Evolutionary conservation across 2,113 vertebrate species (phyloP), one percentile per base, ranked within the genome.

Genomic region (Neopipo cinnamomea): DNA sequence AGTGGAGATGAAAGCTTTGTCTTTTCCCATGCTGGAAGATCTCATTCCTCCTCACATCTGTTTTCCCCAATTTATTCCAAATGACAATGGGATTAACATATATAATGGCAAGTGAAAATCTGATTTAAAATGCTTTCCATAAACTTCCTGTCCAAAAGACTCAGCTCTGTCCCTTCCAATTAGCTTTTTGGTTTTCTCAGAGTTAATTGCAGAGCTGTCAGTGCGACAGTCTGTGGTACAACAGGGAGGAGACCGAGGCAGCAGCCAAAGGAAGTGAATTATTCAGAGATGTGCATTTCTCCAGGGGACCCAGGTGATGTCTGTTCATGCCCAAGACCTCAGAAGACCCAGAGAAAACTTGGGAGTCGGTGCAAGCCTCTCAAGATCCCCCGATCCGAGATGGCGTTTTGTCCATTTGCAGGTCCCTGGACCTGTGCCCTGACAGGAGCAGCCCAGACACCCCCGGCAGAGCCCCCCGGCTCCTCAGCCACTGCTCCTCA

Each of bases 311-410:
- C 88, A 66, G 89, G 49, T 65, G 89, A 78, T 3, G 23, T 63
- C 80, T 87, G 47, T 27, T 93, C 42, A 17, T 81, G 53, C 41
- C 35, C 39, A 52, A 52, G 73, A 68, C 56, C 70, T 92, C 66
- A 31, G 79, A 42, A 76, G 71, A 80, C 74, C 66, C 58, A 12
- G 81, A 68, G 75, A n/a, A 62, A 49, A 67, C 27, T 7, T 73
- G 50, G 67, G 50, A 86, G 37, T 8, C 21, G 24, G 47, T 27
- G 15, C 28, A 24, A 52, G 33, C 47, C 35, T 39, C 39, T 37
- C 58, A 4, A 17, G 77, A 3, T 3, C 6, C 15, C 25, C 28
- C 42, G 3, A 1, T 14, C 5, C 0, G 15, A n/a, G 87, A 2
- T 42, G 76, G 24, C 3, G 0, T 7, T 22, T 8, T 9, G 87